Percentiles rank a stretch among this genome's conserved stretches.
These are phyloP conservation scores for Platyscapa corneri DNA, from an alignment of 1,140 invertebrate genomes.

Conservation along the genomic window DNA sequence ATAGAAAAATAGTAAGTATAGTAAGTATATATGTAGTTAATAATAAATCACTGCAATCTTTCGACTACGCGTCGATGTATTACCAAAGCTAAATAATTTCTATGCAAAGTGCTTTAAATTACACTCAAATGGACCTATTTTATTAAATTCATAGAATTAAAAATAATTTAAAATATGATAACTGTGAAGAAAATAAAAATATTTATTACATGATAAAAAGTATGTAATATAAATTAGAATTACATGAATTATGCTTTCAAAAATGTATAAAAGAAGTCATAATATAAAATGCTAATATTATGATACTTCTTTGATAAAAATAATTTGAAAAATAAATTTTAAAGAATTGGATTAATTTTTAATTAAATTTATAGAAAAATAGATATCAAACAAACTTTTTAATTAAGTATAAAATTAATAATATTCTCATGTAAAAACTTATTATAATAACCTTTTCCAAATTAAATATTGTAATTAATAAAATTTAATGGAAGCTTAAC, in stretches of 20 bases:
- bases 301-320: no score
- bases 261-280: no score
- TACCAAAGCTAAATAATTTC: not conserved
- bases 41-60: constrained; percentile 27
- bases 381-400: no score
- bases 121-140: not conserved
- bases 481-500: not conserved
- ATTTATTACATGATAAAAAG: no score
- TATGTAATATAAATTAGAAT: no score
- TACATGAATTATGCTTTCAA: no score
- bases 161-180: not conserved
- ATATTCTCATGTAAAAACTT: not conserved
- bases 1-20: no score
- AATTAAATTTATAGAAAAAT: no score
- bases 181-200: no score
- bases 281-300: no score
- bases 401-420: not conserved
- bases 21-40: not conserved
- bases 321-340: no score
- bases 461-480: not conserved
- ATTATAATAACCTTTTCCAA: not conserved
- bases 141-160: not conserved
- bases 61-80: not conserved
- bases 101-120: constrained; percentile 10
- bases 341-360: no score